Percentiles rank a stretch among this genome's conserved stretches.
Conservation (phyloP, 2,888 invertebrate genomes). For the Uloborus plumipes region DNA sequence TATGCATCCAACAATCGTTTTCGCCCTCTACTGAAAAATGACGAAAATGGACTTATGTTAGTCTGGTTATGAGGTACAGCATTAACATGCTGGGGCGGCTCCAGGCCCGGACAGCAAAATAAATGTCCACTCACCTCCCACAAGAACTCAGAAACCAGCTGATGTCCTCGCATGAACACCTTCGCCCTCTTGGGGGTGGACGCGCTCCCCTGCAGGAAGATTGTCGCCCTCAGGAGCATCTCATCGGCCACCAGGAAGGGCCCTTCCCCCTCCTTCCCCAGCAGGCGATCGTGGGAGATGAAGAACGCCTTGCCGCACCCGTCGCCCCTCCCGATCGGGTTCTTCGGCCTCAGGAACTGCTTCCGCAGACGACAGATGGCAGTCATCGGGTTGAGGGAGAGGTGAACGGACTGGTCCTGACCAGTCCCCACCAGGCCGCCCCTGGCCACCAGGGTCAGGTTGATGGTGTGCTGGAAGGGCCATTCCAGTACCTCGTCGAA, state of each 20-base stretch:
- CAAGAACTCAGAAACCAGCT: slow-evolving; percentile 67
- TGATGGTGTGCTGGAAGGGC: slow-evolving; percentile 64
- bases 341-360: slow-evolving; percentile 62
- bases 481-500: slow-evolving; percentile 64
- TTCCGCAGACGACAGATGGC: slow-evolving; percentile 64
- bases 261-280: neutral
- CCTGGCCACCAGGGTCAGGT: slow-evolving; percentile 58
- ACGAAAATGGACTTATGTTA: too few relatives aligned
- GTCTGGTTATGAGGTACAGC: too few relatives aligned
- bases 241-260: slow-evolving; percentile 47
- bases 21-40: too few relatives aligned
- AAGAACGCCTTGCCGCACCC: slow-evolving; percentile 64
- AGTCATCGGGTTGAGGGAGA: slow-evolving; percentile 60
- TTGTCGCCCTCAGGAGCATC: slow-evolving; percentile 57
- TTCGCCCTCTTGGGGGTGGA: slow-evolving; percentile 45
- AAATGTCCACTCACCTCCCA: slow-evolving; percentile 59
- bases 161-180: slow-evolving; percentile 66
- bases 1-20: too few relatives aligned
- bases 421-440: neutral
- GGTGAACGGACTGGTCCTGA: slow-evolving; percentile 6
- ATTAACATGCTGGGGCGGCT: too few relatives aligned
- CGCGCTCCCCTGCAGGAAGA: slow-evolving; percentile 56
- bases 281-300: slow-evolving; percentile 29
- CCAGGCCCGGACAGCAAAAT: too few relatives aligned
- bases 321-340: slow-evolving; percentile 34